phyloP scores from a whole-genome alignment of 2,113 vertebrate species.

The Salvelinus alpinus region DNA sequence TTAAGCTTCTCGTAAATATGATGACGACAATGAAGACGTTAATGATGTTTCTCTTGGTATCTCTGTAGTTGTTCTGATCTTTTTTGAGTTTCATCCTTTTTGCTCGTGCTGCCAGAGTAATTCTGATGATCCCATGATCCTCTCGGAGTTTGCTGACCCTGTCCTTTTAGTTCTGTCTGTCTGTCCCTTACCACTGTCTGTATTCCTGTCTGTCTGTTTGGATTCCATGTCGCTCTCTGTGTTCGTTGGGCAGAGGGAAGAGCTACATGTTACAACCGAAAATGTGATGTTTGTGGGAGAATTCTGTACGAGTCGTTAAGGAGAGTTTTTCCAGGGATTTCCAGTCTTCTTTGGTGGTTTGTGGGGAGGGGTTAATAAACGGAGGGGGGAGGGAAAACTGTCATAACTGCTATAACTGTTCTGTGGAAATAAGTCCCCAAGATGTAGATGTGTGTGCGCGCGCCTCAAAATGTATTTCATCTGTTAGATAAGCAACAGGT shows the following conservation, averaged over 20 bases:
- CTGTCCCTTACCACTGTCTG: conserved; percentile 39
- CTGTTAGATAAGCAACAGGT: too few relatives aligned
- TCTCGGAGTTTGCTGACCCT: conserved; percentile 44
- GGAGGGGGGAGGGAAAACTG: not conserved
- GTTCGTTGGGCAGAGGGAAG: conserved; percentile 16
- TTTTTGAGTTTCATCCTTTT: conserved; percentile 71
- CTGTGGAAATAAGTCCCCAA: conserved; percentile 2
- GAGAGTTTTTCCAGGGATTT: not conserved
- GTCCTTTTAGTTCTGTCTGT: conserved; percentile 44
- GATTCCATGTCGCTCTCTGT: conserved; percentile 30
- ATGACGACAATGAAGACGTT: conserved; percentile 63
- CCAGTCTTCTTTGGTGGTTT: too few relatives aligned
- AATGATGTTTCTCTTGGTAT: conserved; percentile 77
- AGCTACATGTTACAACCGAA: too few relatives aligned
- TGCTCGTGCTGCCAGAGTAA: conserved; percentile 72
- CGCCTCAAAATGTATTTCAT: too few relatives aligned
- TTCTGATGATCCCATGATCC: conserved; percentile 50
- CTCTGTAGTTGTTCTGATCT: conserved; percentile 76
- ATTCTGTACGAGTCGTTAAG: conserved; percentile 6
- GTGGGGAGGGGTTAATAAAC: too few relatives aligned
- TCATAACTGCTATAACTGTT: not conserved
- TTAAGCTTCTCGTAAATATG: conserved; percentile 68
- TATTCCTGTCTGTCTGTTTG: not conserved
- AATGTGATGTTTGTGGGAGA: too few relatives aligned
- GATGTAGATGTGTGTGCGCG: conserved; percentile 4